Conservation (phyloP, 2,113 vertebrate genomes). For the Alouatta palliata region DNA sequence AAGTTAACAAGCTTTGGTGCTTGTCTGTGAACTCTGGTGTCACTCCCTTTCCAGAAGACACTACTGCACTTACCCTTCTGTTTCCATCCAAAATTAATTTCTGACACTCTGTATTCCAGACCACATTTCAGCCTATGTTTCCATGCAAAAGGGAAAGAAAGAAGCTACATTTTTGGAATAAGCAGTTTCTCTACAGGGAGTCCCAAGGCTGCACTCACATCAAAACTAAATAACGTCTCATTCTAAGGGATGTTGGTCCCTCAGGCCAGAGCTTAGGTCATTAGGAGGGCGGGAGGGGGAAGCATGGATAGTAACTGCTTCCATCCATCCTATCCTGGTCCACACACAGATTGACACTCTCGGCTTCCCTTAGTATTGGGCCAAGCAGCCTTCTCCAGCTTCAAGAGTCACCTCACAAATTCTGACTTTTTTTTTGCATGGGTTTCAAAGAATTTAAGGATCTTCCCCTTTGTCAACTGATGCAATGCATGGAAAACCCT, state of each 20-base stretch:
- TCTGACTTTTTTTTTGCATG: constrained; percentile 58
- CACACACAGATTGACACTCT: constrained; percentile 79
- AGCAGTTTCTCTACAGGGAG: constrained; percentile 77
- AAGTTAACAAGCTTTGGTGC: neutral
- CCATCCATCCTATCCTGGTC: constrained; percentile 73
- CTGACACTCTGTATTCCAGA: neutral
- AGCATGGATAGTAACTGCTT: constrained; percentile 75
- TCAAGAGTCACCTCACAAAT: constrained; percentile 74
- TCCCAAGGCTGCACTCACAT: constrained; percentile 72
- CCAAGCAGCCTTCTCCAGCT: constrained; percentile 65
- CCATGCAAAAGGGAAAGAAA: constrained; percentile 39
- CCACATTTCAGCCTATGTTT: constrained; percentile 25
- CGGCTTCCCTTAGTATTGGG: constrained; percentile 70
- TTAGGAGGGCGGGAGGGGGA: constrained; percentile 81
- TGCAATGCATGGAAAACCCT: constrained; percentile 21
- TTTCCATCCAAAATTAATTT: constrained; percentile 21
- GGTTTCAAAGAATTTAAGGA: constrained; percentile 70
- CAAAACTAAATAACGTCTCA: constrained; percentile 83
- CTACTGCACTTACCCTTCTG: neutral
- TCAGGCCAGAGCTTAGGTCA: constrained; percentile 82
- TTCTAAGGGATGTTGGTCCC: constrained; percentile 78
- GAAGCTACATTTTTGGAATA: constrained; percentile 70
- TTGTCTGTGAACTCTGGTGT: neutral
- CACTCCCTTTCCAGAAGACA: neutral
- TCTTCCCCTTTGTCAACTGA: constrained; percentile 34